These are phyloP conservation scores for Osmerus mordax DNA, from an alignment of 2,113 vertebrate species.

Conservation along the genomic window DNA sequence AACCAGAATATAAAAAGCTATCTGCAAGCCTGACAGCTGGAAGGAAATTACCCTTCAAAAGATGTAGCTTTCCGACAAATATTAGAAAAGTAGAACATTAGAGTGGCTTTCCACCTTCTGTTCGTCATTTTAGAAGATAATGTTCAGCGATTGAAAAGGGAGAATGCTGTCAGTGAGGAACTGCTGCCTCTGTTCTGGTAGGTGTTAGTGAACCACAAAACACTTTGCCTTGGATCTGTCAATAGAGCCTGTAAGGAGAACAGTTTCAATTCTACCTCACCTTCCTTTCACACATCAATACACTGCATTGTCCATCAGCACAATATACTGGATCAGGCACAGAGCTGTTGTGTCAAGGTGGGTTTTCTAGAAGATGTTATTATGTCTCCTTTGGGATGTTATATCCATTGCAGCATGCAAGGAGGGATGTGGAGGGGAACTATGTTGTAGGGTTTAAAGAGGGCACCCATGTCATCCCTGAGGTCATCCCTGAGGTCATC, in stretches of 20 bases:
- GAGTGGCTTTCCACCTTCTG: not conserved
- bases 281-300: not conserved
- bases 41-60: not conserved
- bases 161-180: not conserved
- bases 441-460: not conserved
- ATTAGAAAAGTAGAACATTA: not conserved
- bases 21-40: not conserved
- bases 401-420: not conserved
- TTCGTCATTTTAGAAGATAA: not conserved
- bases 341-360: not conserved
- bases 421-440: not conserved
- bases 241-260: not conserved
- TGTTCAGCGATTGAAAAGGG: not conserved
- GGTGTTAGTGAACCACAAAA: conserved; percentile 6
- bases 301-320: not conserved
- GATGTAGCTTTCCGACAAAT: not conserved
- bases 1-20: not conserved
- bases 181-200: not conserved
- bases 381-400: not conserved
- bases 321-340: not conserved
- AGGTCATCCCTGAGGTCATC: not conserved
- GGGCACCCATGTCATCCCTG: not conserved
- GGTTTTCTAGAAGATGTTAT: not conserved
- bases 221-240: not conserved
- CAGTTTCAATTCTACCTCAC: not conserved